Percentiles rank a stretch among this genome's conserved stretches.
Evolutionary conservation across 1,140 invertebrate species (phyloP).

Genomic region (Physella acuta): DNA sequence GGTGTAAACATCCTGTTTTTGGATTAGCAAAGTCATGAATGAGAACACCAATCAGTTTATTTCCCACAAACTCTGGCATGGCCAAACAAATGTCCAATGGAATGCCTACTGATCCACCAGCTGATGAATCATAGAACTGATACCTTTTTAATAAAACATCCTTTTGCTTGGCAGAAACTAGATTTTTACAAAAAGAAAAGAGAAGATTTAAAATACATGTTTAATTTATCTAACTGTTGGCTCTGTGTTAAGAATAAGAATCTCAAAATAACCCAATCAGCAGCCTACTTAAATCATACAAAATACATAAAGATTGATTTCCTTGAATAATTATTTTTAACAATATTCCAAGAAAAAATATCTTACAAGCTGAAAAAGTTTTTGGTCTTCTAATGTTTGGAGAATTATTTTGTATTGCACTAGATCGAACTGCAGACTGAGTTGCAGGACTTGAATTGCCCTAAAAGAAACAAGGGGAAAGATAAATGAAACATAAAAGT

Average conservation of each 20-base stretch:
- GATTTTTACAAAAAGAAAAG: too few relatives aligned
- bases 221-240: too few relatives aligned
- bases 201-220: too few relatives aligned
- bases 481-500: too few relatives aligned
- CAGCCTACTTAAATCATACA: background rate
- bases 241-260: too few relatives aligned
- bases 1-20: conserved; percentile 1
- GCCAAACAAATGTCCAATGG: conserved; percentile 14
- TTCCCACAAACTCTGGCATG: conserved; percentile 17
- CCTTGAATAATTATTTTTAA: background rate
- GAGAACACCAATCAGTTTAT: conserved; percentile 16
- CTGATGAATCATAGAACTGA: conserved; percentile 1
- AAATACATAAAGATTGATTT: background rate
- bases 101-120: background rate
- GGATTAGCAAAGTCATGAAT: conserved; percentile 17
- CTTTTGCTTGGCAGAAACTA: conserved; percentile 3
- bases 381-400: too few relatives aligned
- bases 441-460: too few relatives aligned
- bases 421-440: too few relatives aligned
- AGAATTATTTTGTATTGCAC: too few relatives aligned
- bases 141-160: conserved; percentile 4
- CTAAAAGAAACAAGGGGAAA: too few relatives aligned
- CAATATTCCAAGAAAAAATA: background rate
- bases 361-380: background rate
- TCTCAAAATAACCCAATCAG: background rate